Base-by-base conservation (phyloP, 2,888 invertebrate species). In the Chloroclystis v-ata region DNA sequence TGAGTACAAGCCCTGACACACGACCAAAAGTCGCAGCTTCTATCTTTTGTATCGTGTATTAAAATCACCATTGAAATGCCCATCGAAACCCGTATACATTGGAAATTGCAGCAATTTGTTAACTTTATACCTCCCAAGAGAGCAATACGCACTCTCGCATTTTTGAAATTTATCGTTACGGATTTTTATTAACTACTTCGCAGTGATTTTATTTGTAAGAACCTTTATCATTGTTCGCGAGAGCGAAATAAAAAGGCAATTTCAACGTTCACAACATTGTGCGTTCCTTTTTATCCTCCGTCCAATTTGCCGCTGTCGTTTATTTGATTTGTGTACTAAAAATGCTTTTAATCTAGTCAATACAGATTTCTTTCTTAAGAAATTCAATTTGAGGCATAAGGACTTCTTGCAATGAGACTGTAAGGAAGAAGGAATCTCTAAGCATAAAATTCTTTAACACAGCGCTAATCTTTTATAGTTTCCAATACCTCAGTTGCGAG, bases 51-150 rank as follows among this genome's bases (percentile, higher is more conserved):
- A 42, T 16, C 25, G 26, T 44, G 42, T 38, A 35, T 52, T 56
- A 54, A n/a, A 52, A 53, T 57, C 54, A 54, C 44, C 61, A 43
- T 61, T 65, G 62, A 65, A 71, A 71, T 41, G 67, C 66, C 74
- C 68, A 72, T 75, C 67, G 72, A 67, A 76, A 67, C 65, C 69
- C 68, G 72, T 69, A 75, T 69, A 71, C 72, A 75, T 78, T 75
- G 75, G 70, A 72, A 74, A 78, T 74, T 71, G 74, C 66, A 50
- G 70, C 70, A 69, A 75, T 79, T 78, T 77, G 75, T 78, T 78
- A 72, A 69, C 69, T 67, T 78, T 77, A 79, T 74, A 68, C 54
- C 63, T 64, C 77, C 74, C 76, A 35, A 25, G 70, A 59, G 78
- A 52, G 66, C 63, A 57, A 55, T 70, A 58, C 56, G 61, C 64